Evolutionary conservation across 2,888 invertebrate species (phyloP), one percentile per base, ranked within the genome.

Genomic region (Rhyacophila evoluta): DNA sequence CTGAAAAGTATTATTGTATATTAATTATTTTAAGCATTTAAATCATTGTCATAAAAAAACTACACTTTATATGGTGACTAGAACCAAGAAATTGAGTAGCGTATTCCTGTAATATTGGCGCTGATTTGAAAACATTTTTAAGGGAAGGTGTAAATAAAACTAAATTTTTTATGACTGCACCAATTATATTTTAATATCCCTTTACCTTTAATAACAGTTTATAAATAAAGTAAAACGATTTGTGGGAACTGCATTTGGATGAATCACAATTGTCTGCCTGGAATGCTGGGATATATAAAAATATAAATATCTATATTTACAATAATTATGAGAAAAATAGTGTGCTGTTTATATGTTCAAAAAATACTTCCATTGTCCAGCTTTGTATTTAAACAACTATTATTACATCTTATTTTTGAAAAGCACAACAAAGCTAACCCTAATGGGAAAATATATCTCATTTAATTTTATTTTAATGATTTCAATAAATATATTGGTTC

Each of bases 311-410:
- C 78, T 81, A 75, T 78, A 81, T 76, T 78, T 81, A 81, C 75
- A 81, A 72, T 55, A 55, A 55, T 79, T 39, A 73, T 76, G 78
- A 78, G 75, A 81, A 76, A 77, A 74, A 75, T 79, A 81, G 69
- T 80, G 78, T 80, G 80, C 79, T 75, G 39, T 75, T 78, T 79
- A 72, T 72, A 55, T 69, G 69, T 55, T 77, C 70, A 74, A 73
- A 76, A 69, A 78, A 72, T 39, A 55, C 55, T 55, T 55, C 55
- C 55, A 55, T 19, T 55, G 19, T 55, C 55, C 55, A 55, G 85
- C 84, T 84, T 84, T 85, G 81, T 83, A 83, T 84, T 84, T 82
- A 85, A n/a, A 84, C 83, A 84, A 84, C 85, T 84, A 85, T 85
- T 85, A 84, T 85, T 55, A 55, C 55, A 55, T 19, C 8, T 55